Base-by-base conservation (phyloP, 2,888 invertebrate species). In the Labia minor region DNA sequence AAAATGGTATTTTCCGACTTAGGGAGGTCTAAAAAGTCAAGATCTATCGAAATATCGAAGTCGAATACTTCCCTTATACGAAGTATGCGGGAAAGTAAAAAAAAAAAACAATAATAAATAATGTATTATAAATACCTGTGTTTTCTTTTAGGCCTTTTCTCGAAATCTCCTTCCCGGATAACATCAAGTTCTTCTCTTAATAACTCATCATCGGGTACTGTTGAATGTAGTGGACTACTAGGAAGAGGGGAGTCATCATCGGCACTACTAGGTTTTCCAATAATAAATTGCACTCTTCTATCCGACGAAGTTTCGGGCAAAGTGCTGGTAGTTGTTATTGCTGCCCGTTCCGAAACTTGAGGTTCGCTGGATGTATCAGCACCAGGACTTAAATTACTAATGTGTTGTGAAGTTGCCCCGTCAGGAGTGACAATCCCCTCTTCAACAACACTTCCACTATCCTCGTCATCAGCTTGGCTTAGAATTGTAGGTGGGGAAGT, bases 211-310 rank as follows among this genome's bases (percentile, higher is more conserved):
- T 64, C 64, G 37, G 21, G 37, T 62, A 3, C 2, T 33, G 19
- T 10, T 1, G 20, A 37, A 19, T 62, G 26, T 63, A 19, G 3
- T 4, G 19, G 63, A 8, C 6, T 19, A 11, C 19, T n/a, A 63
- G 18, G 11, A 10, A 11, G 2, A 62, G 14, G 1, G 66, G 37
- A 21, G 63, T 66, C 63, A 14, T 61, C 4, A 26, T 8, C 1
- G 19, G 19, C n/a, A 19, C 19, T n/a, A 16, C 19, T 20, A 20
- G 11, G 37, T 70, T 70, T 67, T 73, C 74, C 74, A 67, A 74
- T 72, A 67, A 73, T 72, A 71, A 74, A 74, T 68, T 74, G 74
- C 37, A 74, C 74, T 68, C 73, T 72, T 65, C 73, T 72, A 33
- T 33, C 33, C 6, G 11, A 11, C 37, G 70, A 66, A 63, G 71